Evolutionary conservation across 2,113 vertebrate genomes (phyloP), one percentile per base, ranked within the genome.

Genomic region (Pleuronectes platessa): DNA sequence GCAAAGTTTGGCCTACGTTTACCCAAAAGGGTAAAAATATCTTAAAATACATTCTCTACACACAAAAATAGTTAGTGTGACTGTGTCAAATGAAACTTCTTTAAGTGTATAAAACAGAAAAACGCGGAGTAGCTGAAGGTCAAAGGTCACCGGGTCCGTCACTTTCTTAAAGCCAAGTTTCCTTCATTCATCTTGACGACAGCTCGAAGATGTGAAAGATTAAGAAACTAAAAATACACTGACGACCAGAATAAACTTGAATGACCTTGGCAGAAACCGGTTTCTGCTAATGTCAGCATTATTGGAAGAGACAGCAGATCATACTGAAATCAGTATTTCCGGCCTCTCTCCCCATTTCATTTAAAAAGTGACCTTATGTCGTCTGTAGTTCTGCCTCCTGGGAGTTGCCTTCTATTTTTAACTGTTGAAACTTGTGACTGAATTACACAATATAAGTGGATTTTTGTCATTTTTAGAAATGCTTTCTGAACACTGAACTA

Each of bases 191-290:
- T 37, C 27, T 26, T 53, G 24, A 56, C 0, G 2, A 51, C 31
- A 24, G 47, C 55, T 69, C n/a, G 21, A 40, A 27, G 56, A 53
- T 23, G 11, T 59, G n/a, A 20, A 1, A 23, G 35, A 78, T 61
- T 54, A 21, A 17, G 47, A 35, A 18, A 11, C 45, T 76, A 63
- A 54, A 76, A 61, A 71, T 58, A 75, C 49, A 62, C 20, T 8
- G 60, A 9, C 21, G 2, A 42, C 18, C 15, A 27, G 40, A 21
- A 67, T 60, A 58, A 78, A 69, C 23, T 18, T 4, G 21, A 2
- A 15, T 21, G 23, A 70, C 55, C 24, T 40, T 0, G 20, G 21
- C 0, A n/a, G 31, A 7, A 54, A 66, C 75, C 2, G 5, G 31
- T 78, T 65, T 58, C 21, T 63, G 55, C 10, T 35, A 5, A 54